These are phyloP conservation scores for Vespertilio murinus DNA, from an alignment of 2,797 vertebrate genomes.

Conservation along the genomic window DNA sequence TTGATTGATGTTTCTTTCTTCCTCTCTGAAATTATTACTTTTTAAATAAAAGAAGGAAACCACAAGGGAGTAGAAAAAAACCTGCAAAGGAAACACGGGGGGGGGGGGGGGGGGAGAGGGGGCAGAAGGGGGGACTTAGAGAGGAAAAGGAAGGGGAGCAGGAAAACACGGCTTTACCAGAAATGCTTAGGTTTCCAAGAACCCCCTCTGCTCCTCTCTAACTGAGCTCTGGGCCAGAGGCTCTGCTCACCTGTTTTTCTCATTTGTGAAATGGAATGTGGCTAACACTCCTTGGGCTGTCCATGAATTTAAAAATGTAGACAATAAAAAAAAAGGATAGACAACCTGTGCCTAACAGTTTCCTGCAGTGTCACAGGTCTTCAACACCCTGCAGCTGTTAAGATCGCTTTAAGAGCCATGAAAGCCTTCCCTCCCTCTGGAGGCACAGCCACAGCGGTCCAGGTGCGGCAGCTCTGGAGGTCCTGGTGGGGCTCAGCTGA, in stretches of 20 bases:
- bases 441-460: neutral
- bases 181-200: neutral
- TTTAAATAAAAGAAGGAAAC: neutral
- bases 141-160: neutral
- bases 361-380: neutral
- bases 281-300: neutral
- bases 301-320: neutral
- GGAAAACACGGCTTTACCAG: neutral
- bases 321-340: neutral
- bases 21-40: too few relatives aligned
- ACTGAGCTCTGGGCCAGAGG: neutral
- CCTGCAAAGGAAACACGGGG: neutral
- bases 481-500: too few relatives aligned
- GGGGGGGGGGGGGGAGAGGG: too few relatives aligned
- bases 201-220: neutral
- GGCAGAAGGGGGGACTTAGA: neutral
- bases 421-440: neutral
- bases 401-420: neutral
- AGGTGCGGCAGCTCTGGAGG: neutral
- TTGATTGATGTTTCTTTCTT: too few relatives aligned
- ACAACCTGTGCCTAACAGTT: neutral
- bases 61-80: neutral
- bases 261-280: neutral
- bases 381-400: neutral
- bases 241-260: neutral